Evolutionary conservation across 2,113 vertebrate genomes (phyloP).

Genomic region (Lepus europaeus): DNA sequence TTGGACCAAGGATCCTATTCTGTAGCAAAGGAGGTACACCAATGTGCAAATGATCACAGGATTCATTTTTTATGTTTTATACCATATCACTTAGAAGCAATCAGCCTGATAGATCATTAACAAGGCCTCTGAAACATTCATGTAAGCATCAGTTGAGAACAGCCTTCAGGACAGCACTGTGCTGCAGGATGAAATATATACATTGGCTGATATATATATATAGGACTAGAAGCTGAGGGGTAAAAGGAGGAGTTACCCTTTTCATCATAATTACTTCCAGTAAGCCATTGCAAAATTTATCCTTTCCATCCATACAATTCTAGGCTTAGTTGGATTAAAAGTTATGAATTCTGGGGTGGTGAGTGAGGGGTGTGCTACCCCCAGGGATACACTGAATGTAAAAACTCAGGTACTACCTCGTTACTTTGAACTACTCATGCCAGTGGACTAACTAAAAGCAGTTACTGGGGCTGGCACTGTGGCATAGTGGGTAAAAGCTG

Average conservation of each 20-base stretch:
- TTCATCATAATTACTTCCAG: too few species aligned
- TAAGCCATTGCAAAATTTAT: neutral
- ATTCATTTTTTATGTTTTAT: neutral
- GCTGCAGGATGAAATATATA: neutral
- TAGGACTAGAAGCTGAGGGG: neutral
- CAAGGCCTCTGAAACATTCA: neutral
- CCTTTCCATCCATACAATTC: neutral
- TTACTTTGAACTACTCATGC: neutral
- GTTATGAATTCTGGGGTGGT: neutral
- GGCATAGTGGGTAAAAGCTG: too few species aligned
- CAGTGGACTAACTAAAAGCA: neutral
- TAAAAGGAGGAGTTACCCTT: neutral
- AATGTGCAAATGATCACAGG: too few species aligned
- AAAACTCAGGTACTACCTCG: neutral
- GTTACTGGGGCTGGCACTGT: too few species aligned
- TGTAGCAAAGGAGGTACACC: too few species aligned
- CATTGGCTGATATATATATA: neutral
- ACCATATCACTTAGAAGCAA: neutral
- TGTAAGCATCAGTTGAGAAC: neutral
- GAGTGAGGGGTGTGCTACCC: neutral
- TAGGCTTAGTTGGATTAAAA: neutral
- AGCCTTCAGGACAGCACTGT: neutral
- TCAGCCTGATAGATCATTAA: neutral
- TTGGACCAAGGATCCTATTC: neutral
- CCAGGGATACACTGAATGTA: neutral